A percentile compares a stretch with the other conserved stretches of the same genome.
Conservation (phyloP, 2,797 vertebrate species). For the Tapera naevia region DNA sequence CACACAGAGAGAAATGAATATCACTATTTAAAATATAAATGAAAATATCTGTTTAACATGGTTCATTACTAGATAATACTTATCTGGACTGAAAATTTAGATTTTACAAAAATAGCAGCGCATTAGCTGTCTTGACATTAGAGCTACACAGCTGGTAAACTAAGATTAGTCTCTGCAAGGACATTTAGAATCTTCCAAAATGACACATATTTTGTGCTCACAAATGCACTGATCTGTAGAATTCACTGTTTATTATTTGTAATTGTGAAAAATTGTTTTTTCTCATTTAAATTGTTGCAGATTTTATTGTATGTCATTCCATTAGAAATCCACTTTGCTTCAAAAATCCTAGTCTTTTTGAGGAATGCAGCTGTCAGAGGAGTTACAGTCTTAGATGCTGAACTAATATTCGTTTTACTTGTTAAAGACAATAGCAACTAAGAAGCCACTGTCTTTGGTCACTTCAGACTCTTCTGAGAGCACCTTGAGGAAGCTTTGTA, state of each 20-base stretch:
- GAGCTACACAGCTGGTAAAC: not conserved
- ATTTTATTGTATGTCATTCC: not conserved
- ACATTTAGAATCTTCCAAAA: not conserved
- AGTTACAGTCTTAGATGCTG: not conserved
- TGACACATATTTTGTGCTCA: not conserved
- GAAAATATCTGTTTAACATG: not conserved
- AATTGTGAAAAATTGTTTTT: not conserved
- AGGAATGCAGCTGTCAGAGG: not conserved
- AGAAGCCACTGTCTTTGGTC: not conserved
- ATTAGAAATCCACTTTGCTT: not conserved
- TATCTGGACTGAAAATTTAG: conserved; percentile 36
- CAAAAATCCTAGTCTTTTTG: not conserved
- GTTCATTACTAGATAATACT: conserved; percentile 1
- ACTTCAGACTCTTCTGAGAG: not conserved
- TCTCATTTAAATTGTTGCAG: not conserved
- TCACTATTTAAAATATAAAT: conserved; percentile 39
- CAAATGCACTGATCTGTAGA: not conserved
- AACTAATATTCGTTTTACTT: conserved; percentile 1
- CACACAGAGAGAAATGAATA: conserved; percentile 11
- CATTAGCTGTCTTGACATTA: not conserved
- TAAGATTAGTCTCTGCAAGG: not conserved
- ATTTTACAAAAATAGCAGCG: not conserved
- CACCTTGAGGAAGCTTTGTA: not conserved
- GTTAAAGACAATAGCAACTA: not conserved
- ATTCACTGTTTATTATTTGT: not conserved